Evolutionary conservation across 1,140 invertebrate species (phyloP).

Genomic region (Zaprionus kolodkinae): DNA sequence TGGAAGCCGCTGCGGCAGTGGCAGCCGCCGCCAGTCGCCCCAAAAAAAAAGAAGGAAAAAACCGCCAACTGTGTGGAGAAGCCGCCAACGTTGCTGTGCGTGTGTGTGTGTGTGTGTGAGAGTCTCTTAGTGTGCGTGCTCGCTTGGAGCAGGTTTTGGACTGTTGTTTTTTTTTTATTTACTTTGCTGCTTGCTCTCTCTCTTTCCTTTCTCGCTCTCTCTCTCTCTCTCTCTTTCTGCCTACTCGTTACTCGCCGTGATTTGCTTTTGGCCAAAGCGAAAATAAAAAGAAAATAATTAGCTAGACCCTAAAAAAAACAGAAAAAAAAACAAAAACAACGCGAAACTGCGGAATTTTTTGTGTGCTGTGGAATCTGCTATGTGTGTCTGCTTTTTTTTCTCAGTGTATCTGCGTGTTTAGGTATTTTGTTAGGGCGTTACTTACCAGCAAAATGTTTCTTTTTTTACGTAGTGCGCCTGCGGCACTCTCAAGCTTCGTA

Average conservation of each 20-base stretch:
- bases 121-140: conserved; percentile 17
- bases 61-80: conserved; percentile 59
- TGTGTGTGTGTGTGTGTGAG: background rate
- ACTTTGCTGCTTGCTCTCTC: conserved; percentile 37
- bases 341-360: conserved; percentile 51
- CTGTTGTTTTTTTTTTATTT: conserved; percentile 53
- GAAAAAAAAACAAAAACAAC: conserved; percentile 6
- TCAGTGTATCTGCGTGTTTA: conserved; percentile 3
- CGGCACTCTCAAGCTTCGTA: conserved; percentile 30
- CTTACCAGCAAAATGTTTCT: conserved; percentile 69
- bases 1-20: conserved; percentile 72
- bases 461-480: conserved; percentile 44
- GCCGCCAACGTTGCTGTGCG: conserved; percentile 64
- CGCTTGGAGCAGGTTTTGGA: conserved; percentile 51
- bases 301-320: conserved; percentile 58
- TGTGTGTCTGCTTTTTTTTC: conserved; percentile 14
- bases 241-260: conserved; percentile 69
- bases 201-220: conserved; percentile 20
- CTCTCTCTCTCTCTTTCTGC: conserved; percentile 13
- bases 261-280: conserved; percentile 72
- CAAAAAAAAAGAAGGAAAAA: conserved; percentile 39
- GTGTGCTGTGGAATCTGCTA: conserved; percentile 38
- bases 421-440: conserved; percentile 50
- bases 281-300: conserved; percentile 73
- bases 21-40: conserved; percentile 55